Conservation (phyloP, 2,113 vertebrate genomes). For the Amia ocellicauda region DNA sequence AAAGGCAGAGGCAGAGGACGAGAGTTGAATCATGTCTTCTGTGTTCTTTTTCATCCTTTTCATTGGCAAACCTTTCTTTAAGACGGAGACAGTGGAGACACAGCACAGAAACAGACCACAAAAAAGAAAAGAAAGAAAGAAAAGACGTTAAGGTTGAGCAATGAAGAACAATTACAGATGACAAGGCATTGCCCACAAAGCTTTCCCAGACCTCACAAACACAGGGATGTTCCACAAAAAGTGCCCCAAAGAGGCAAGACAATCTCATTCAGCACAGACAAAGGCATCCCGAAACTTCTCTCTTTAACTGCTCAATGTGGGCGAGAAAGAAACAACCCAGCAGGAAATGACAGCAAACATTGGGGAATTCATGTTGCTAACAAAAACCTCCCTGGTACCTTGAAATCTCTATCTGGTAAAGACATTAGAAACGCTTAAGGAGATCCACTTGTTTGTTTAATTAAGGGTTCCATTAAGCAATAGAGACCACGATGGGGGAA, state of each 20-base stretch:
- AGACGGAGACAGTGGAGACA: conserved; percentile 11
- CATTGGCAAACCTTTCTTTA: too few relatives aligned
- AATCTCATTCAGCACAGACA: conserved; percentile 22
- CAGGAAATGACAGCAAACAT: conserved; percentile 8
- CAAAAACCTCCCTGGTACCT: not conserved
- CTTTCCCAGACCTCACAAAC: conserved; percentile 27
- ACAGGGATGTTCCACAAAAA: not conserved
- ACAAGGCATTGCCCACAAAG: conserved; percentile 18
- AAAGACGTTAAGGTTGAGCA: conserved; percentile 24
- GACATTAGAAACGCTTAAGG: too few relatives aligned
- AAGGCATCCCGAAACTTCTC: not conserved
- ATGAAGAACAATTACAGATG: conserved; percentile 19
- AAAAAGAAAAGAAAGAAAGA: not conserved
- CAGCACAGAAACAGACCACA: not conserved
- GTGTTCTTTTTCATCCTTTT: conserved; percentile 19
- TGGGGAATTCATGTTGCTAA: not conserved
- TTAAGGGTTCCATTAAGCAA: too few relatives aligned
- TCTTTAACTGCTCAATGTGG: not conserved
- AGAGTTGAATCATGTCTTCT: conserved; percentile 12
- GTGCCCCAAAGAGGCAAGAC: not conserved
- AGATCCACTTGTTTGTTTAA: too few relatives aligned
- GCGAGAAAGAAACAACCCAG: not conserved
- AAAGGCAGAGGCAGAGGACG: conserved; percentile 17
- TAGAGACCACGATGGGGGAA: too few relatives aligned
- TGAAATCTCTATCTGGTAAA: not conserved